Percentiles rank a stretch among this genome's conserved stretches.
phyloP scores from a whole-genome alignment of 2,888 invertebrate genomes.

The Torymus tubicola region DNA sequence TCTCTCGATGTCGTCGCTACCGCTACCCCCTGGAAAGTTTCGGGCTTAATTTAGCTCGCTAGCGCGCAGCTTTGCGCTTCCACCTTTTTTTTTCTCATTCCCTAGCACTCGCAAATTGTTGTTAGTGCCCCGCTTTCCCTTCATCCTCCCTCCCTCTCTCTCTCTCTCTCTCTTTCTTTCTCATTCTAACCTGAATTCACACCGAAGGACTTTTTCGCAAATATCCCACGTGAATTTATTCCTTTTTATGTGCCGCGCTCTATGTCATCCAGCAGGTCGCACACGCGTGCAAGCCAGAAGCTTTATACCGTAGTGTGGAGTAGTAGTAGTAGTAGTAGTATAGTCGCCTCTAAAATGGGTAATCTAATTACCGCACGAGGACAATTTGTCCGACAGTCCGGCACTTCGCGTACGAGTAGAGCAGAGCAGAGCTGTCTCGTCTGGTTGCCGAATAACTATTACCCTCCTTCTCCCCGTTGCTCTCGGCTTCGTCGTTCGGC shows the following conservation, averaged over 20 bases:
- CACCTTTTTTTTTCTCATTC: constrained; percentile 2
- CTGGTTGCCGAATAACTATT: constrained; percentile 59
- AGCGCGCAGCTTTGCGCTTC: not conserved
- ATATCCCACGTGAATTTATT: no score
- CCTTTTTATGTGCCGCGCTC: no score
- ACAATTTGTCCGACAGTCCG: constrained; percentile 43
- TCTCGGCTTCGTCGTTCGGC: constrained; percentile 47
- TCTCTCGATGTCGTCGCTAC: not conserved
- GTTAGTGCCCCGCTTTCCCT: not conserved
- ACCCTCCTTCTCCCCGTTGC: constrained; percentile 24
- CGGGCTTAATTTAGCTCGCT: constrained; percentile 31
- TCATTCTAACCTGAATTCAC: no score
- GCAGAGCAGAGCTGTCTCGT: constrained; percentile 49
- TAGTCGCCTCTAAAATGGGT: constrained; percentile 18
- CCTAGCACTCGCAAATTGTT: not conserved
- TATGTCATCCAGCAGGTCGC: no score
- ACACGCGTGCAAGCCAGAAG: no score
- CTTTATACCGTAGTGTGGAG: no score
- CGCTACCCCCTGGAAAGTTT: constrained; percentile 6
- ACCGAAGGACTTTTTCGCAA: no score
- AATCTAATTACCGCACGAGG: constrained; percentile 40
- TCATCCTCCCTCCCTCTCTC: no score
- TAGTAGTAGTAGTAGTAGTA: not conserved
- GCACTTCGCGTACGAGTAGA: constrained; percentile 62
- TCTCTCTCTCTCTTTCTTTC: no score